Evolutionary conservation across 2,797 vertebrate genomes (phyloP).

Genomic region (Poeciliopsis presidionis): DNA sequence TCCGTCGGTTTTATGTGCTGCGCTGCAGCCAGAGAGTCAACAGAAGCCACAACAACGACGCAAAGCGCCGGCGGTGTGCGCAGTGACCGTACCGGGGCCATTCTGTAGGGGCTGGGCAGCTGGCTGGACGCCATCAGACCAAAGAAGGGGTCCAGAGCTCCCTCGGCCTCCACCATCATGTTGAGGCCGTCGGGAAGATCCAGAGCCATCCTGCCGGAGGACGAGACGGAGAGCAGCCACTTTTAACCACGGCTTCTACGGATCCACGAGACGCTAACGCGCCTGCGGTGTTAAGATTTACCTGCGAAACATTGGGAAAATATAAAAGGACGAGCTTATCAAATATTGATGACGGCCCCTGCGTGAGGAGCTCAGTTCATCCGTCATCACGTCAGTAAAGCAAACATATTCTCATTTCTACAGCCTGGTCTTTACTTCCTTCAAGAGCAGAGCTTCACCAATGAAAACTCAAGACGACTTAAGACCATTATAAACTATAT

Average conservation of each 20-base stretch:
- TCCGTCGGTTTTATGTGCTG: background rate
- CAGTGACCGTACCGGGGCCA: conserved; percentile 72
- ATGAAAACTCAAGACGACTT: no score
- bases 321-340: conserved; percentile 16
- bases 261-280: background rate
- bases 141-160: conserved; percentile 87
- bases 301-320: background rate
- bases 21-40: background rate
- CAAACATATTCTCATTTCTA: background rate
- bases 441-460: background rate
- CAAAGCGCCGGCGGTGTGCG: no score
- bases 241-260: background rate
- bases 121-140: conserved; percentile 79
- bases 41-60: background rate
- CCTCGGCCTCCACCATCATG: conserved; percentile 79
- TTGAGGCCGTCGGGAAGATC: conserved; percentile 76
- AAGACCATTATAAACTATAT: no score
- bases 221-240: background rate
- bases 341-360: conserved; percentile 47
- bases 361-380: conserved; percentile 6
- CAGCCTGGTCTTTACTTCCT: background rate
- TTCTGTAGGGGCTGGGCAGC: conserved; percentile 78
- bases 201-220: conserved; percentile 63
- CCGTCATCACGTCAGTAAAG: background rate
- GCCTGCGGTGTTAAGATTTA: conserved; percentile 5